These are phyloP conservation scores for Thymallus thymallus DNA, from an alignment of 2,113 vertebrate species.

Conservation along the genomic window DNA sequence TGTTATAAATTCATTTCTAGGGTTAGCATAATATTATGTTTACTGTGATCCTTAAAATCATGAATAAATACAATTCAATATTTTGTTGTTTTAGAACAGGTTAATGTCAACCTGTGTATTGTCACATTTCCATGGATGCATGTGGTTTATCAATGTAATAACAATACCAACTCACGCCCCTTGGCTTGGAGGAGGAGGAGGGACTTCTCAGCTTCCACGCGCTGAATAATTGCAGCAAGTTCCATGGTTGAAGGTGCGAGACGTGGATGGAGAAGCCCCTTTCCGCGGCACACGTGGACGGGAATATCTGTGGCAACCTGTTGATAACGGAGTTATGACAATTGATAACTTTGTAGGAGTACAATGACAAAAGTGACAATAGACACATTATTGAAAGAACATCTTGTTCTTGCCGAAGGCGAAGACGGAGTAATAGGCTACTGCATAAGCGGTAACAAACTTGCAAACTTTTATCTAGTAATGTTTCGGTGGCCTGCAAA, in stretches of 20 bases:
- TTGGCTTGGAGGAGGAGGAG: background rate
- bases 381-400: background rate
- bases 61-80: background rate
- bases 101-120: too few relatives aligned
- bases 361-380: background rate
- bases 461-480: background rate
- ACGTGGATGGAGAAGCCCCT: background rate
- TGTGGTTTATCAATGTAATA: too few relatives aligned
- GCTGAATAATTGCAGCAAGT: background rate
- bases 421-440: background rate
- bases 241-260: background rate
- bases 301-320: background rate
- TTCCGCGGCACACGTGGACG: background rate
- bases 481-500: background rate
- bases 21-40: too few relatives aligned
- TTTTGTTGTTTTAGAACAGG: too few relatives aligned
- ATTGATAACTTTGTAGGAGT: background rate
- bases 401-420: background rate
- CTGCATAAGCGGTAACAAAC: background rate
- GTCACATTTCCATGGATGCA: too few relatives aligned
- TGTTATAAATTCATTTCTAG: too few relatives aligned
- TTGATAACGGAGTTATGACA: slow-evolving; percentile 11
- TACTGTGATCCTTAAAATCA: background rate
- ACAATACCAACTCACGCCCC: too few relatives aligned
- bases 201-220: background rate